These are phyloP conservation scores for mouse (Mus musculus) DNA, from an alignment of 2,113 vertebrate genomes.

Conservation along the genomic window GRCm39 chr7:83950001-83950500, in stretches of 20 bases:
- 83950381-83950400: background rate
- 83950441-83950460: slow-evolving; percentile 10
- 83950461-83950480: background rate
- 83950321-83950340: rapidly evolving
- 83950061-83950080: background rate
- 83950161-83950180: background rate
- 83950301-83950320: rapidly evolving
- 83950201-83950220: background rate
- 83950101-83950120: background rate
- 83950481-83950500: background rate
- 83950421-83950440: background rate
- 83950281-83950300: background rate
- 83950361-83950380: background rate
- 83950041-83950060: background rate
- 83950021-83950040: background rate
- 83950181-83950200: background rate
- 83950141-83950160: background rate
- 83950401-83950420: background rate
- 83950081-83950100: slow-evolving; percentile 15
- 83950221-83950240: background rate
- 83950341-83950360: background rate
- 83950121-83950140: background rate
- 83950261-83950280: background rate
- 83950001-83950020: background rate
- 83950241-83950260: background rate